Percentiles rank a stretch among this genome's conserved stretches.
These are phyloP conservation scores for Gavia stellata DNA, from an alignment of 2,113 vertebrate species.

Conservation along the genomic window DNA sequence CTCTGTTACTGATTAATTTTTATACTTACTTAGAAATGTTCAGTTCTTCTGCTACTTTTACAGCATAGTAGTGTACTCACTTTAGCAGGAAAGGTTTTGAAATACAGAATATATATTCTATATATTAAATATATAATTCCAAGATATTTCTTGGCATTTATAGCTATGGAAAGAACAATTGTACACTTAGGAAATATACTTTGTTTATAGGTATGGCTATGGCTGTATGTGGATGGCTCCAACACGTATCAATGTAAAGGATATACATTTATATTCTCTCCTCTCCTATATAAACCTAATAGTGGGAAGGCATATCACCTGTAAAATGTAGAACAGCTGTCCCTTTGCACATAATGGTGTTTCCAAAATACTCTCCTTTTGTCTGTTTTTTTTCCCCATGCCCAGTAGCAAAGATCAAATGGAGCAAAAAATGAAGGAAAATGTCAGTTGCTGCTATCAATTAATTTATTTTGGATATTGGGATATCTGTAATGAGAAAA, in stretches of 20 bases:
- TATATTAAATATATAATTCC: not conserved
- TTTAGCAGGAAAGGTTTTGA: not conserved
- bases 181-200: not conserved
- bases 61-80: not conserved
- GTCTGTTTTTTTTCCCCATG: not conserved
- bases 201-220: not conserved
- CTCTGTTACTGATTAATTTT: not conserved
- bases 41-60: not conserved
- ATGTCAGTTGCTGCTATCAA: not conserved
- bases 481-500: not conserved
- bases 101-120: not conserved
- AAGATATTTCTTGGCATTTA: not conserved
- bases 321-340: not conserved
- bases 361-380: not conserved
- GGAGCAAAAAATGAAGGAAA: not conserved
- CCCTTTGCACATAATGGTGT: fast-evolving
- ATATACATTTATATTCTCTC: not conserved
- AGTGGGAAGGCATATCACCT: not conserved
- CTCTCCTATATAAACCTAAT: not conserved
- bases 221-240: not conserved
- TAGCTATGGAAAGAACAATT: not conserved
- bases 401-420: not conserved
- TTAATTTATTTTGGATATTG: not conserved
- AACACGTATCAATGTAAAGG: not conserved
- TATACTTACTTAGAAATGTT: not conserved